phyloP scores from a whole-genome alignment of 35 echinoderm and acorn worm genomes.

The Ptychodera flava region DNA sequence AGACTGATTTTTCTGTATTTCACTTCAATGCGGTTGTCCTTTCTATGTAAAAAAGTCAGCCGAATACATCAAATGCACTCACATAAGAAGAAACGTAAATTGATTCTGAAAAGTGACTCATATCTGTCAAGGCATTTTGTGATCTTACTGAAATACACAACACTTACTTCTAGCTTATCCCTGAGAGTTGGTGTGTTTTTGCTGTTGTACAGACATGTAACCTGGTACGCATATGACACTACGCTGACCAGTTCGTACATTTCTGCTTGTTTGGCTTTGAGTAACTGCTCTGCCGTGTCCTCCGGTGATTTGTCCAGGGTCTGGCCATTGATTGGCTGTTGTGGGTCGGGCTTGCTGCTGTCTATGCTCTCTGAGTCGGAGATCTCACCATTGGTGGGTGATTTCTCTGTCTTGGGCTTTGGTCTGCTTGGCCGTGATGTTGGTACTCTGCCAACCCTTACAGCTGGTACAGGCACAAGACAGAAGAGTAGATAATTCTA shows the following conservation, averaged over 20 bases:
- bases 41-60: no score
- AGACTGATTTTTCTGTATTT: no score
- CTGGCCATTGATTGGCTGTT: slow-evolving; percentile 11
- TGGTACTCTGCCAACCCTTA: neutral
- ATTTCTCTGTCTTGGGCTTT: slow-evolving; percentile 45
- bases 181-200: slow-evolving; percentile 92
- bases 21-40: no score
- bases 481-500: no score
- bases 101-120: no score
- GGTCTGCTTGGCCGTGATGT: slow-evolving; percentile 52
- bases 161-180: slow-evolving; percentile 20
- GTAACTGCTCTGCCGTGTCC: slow-evolving; percentile 67
- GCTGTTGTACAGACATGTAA: slow-evolving; percentile 87
- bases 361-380: slow-evolving; percentile 73
- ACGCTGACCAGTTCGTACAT: slow-evolving; percentile 98
- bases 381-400: neutral
- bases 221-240: slow-evolving; percentile 83
- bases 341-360: slow-evolving; percentile 73
- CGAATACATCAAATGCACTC: neutral
- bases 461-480: neutral
- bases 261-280: slow-evolving; percentile 79
- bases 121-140: no score
- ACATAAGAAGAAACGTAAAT: no score
- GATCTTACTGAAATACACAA: no score
- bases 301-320: slow-evolving; percentile 19